phyloP scores from a whole-genome alignment of 2,113 vertebrate genomes.

The Phalacrocorax pelagicus region DNA sequence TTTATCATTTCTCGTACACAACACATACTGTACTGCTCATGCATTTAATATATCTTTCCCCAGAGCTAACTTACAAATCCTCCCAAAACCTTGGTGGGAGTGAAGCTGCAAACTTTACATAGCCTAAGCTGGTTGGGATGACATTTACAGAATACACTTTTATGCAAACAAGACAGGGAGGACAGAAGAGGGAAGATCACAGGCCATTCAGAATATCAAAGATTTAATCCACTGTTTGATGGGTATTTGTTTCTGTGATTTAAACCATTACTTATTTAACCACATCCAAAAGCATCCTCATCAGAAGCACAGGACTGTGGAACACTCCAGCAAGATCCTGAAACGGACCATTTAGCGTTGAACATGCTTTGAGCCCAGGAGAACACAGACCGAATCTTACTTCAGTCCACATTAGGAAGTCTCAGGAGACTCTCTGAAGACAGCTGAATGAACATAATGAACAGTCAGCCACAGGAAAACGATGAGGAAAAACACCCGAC shows the following conservation, averaged over 20 bases:
- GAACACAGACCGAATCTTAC: neutral
- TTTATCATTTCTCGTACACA: neutral
- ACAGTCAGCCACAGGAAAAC: neutral
- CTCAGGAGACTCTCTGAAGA: constrained; percentile 16
- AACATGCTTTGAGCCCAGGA: neutral
- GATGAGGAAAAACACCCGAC: constrained; percentile 13
- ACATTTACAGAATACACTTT: neutral
- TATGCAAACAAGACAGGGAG: neutral
- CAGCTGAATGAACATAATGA: constrained; percentile 34
- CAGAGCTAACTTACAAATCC: neutral
- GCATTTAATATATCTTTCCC: neutral
- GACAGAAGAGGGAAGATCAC: neutral
- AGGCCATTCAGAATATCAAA: neutral
- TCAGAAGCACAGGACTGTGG: neutral
- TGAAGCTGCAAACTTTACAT: neutral
- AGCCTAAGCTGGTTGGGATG: neutral
- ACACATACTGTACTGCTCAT: neutral
- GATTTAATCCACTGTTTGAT: neutral
- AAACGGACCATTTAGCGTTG: neutral
- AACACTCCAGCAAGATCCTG: neutral
- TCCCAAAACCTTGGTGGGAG: neutral
- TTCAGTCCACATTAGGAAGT: neutral
- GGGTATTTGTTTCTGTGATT: neutral
- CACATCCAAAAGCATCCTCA: neutral
- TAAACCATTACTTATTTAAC: constrained; percentile 12